A percentile compares a stretch with the other conserved stretches of the same genome.
Conservation (phyloP, 2,888 invertebrate genomes). For the Aelia acuminata region DNA sequence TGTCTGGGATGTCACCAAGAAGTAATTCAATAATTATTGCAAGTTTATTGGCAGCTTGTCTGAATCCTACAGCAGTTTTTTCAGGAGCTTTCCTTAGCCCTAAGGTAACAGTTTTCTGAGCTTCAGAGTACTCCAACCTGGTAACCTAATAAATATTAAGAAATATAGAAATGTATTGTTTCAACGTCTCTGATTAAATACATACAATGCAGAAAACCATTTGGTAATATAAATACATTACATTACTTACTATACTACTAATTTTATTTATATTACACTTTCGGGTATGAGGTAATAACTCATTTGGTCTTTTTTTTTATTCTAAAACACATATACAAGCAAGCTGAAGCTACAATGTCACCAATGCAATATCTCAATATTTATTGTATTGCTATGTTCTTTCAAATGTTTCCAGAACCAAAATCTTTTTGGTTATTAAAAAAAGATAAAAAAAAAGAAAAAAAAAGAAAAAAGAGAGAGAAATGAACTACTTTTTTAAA, state of each 20-base stretch:
- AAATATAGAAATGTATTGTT: not conserved
- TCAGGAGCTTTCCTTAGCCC: conserved; percentile 58
- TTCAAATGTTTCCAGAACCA: no score
- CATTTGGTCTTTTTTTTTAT: not conserved
- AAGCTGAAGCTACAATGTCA: no score
- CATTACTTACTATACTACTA: not conserved
- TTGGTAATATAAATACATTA: no score
- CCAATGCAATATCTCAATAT: no score
- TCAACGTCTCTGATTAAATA: not conserved
- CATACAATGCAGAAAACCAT: not conserved
- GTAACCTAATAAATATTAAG: conserved; percentile 31
- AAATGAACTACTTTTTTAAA: no score
- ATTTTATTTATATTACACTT: not conserved
- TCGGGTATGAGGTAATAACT: not conserved
- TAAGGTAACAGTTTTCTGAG: conserved; percentile 50
- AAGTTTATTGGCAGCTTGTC: conserved; percentile 57
- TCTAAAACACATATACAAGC: no score
- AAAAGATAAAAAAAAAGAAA: no score
- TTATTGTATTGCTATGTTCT: no score
- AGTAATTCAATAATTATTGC: conserved; percentile 54
- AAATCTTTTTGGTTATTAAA: no score
- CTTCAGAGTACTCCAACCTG: conserved; percentile 54
- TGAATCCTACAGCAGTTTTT: conserved; percentile 49
- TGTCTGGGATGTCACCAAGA: conserved; percentile 56
- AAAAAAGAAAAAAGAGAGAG: no score